These are phyloP conservation scores for Sigmodon hispidus DNA, from an alignment of 2,113 vertebrate species.

Conservation along the genomic window DNA sequence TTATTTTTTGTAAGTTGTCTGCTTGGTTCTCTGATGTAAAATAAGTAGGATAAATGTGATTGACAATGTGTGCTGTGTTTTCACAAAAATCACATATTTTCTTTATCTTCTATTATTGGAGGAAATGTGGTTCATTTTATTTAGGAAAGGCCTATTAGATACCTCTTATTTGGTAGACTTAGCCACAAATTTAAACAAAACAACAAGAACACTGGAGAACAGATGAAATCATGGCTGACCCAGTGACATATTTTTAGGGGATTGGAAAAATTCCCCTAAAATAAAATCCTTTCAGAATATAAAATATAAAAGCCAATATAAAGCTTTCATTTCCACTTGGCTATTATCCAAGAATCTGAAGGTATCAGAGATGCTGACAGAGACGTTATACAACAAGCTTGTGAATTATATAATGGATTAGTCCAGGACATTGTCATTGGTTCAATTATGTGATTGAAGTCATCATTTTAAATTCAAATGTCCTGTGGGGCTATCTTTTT, in stretches of 20 bases:
- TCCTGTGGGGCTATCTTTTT: slow-evolving; percentile 5
- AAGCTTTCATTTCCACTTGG: not conserved
- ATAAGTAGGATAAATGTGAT: not conserved
- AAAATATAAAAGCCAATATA: not conserved
- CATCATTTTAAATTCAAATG: slow-evolving; percentile 35
- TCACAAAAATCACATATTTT: not conserved
- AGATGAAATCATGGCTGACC: not conserved
- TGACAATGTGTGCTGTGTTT: not conserved
- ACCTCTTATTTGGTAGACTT: not conserved
- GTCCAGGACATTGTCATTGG: not conserved
- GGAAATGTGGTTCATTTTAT: not conserved
- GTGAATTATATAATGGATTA: not conserved
- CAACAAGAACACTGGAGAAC: not conserved
- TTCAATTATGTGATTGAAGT: slow-evolving; percentile 27
- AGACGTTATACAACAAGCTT: not conserved
- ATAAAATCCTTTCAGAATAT: not conserved
- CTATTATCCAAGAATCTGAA: not conserved
- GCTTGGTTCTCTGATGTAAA: not conserved
- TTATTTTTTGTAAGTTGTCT: not conserved
- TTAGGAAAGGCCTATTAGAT: not conserved
- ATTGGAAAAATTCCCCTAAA: not conserved
- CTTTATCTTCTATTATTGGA: not conserved
- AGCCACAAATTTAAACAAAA: not conserved
- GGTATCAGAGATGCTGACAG: not conserved
- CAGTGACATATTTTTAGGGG: not conserved